Conservation (phyloP, 2,113 vertebrate species). For the Tachysurus vachellii region DNA sequence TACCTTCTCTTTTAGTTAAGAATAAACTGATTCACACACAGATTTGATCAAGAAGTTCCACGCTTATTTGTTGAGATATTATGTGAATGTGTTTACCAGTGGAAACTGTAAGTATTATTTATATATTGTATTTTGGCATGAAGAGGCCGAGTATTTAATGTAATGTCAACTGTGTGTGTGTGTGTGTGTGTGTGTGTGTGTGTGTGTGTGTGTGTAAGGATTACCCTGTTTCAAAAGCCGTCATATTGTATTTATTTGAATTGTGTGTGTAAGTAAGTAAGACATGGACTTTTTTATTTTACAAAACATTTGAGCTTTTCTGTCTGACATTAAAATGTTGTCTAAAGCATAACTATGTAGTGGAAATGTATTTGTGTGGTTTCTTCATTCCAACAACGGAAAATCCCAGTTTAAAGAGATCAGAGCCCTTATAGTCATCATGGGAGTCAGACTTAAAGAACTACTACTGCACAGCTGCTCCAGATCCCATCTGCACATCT, state of each 20-base stretch:
- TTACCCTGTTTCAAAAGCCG: no score
- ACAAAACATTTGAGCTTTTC: neutral
- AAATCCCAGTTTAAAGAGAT: slow-evolving; percentile 22
- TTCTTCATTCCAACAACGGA: slow-evolving; percentile 8
- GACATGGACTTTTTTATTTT: no score
- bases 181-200: no score
- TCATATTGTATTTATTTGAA: no score
- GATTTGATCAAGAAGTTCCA: neutral
- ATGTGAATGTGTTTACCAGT: neutral
- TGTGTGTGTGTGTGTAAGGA: no score
- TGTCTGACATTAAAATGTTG: neutral
- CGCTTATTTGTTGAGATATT: neutral
- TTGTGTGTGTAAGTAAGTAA: no score
- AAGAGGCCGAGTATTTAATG: neutral
- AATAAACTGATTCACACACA: neutral
- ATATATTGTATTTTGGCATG: neutral
- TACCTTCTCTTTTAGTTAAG: neutral
- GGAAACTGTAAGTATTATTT: neutral
- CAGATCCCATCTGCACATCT: slow-evolving; percentile 9
- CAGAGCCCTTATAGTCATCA: neutral
- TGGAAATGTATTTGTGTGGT: neutral
- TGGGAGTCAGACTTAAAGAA: slow-evolving; percentile 15
- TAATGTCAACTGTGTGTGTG: neutral
- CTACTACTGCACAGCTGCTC: neutral
- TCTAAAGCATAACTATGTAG: neutral